phyloP scores from a whole-genome alignment of 2,113 vertebrate species.

The Neolamprologus modestus region DNA sequence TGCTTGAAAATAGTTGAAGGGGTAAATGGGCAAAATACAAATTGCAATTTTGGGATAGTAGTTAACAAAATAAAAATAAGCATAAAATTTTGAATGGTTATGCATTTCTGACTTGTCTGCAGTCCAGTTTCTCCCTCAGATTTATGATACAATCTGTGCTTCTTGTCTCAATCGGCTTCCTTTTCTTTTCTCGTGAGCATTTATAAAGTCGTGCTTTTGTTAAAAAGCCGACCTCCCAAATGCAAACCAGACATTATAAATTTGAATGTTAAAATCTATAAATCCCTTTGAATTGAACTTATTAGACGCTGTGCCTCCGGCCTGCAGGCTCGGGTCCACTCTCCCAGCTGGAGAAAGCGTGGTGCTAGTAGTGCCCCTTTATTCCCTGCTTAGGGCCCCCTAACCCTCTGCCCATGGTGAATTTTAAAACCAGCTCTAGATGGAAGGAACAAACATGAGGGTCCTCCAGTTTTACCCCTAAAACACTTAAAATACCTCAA shows the following conservation, averaged over 20 bases:
- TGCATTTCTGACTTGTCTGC: not conserved
- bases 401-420: conserved; percentile 12
- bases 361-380: conserved; percentile 1
- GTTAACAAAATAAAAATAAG: not conserved
- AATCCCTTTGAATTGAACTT: conserved; percentile 39
- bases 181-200: conserved; percentile 4
- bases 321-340: not conserved
- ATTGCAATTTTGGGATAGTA: not conserved
- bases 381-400: not conserved
- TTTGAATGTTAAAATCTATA: conserved; percentile 52
- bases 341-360: conserved; percentile 23
- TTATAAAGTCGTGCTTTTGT: conserved; percentile 7
- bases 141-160: not conserved
- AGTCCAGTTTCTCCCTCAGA: not conserved
- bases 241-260: conserved; percentile 47
- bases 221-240: conserved; percentile 31
- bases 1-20: not conserved
- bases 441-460: conserved; percentile 4
- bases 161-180: not conserved
- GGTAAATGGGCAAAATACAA: not conserved
- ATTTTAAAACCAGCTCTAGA: conserved; percentile 14
- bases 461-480: conserved; percentile 8
- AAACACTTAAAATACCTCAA: conserved; percentile 22
- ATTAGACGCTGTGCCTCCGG: not conserved
- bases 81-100: not conserved